A percentile compares a stretch with the other conserved stretches of the same genome.
phyloP scores from a whole-genome alignment of 2,888 invertebrate species.

The Penaeus monodon region DNA sequence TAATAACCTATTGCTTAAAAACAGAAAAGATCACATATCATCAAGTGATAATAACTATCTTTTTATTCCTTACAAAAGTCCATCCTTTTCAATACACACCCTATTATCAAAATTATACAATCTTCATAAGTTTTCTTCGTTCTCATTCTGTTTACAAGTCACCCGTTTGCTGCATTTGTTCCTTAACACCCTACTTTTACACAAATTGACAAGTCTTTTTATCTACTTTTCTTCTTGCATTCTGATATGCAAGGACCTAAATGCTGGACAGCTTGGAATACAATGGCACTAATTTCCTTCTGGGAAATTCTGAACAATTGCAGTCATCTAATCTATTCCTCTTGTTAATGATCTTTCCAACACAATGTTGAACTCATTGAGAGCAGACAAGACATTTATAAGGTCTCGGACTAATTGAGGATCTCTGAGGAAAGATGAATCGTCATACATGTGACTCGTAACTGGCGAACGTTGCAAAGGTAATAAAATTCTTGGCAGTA shows the following conservation, averaged over 20 bases:
- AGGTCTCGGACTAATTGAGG: constrained; percentile 75
- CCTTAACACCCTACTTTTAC: no score
- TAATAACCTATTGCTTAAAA: no score
- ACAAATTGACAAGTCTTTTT: no score
- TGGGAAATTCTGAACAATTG: not conserved
- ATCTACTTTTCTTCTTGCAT: no score
- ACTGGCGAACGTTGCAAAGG: constrained; percentile 91
- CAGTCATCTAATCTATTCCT: constrained; percentile 60
- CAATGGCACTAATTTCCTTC: not conserved
- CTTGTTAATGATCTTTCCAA: constrained; percentile 64
- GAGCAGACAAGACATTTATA: constrained; percentile 62
- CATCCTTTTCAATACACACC: no score
- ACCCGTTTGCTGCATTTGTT: no score
- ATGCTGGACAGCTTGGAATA: constrained; percentile 21
- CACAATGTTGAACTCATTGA: constrained; percentile 63
- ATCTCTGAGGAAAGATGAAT: constrained; percentile 92
- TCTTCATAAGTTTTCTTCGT: no score
- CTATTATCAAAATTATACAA: no score
- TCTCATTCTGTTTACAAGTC: no score
- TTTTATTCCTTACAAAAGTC: no score
- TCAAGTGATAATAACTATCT: no score
- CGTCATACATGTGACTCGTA: constrained; percentile 94
- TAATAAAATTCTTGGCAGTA: constrained; percentile 90
- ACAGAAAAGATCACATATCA: no score
- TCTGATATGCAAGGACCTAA: not conserved